Base-by-base conservation (phyloP, 2,113 vertebrate species). In the Callopanchax toddi region DNA sequence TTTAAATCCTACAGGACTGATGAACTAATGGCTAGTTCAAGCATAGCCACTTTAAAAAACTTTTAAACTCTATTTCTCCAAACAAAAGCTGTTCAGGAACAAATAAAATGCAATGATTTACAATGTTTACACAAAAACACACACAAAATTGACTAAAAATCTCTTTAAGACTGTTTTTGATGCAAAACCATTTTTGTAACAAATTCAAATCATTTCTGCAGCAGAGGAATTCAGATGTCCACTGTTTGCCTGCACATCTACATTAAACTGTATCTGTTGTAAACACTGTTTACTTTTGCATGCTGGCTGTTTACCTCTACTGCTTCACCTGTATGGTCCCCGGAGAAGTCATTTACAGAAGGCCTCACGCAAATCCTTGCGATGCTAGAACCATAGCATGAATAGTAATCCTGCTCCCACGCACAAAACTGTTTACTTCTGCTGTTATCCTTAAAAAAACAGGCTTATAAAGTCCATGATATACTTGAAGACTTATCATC, bases 31-130 rank as follows among this genome's bases (percentile, higher is more conserved):
- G 29, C 29, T 32, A 32, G 29, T 32, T 32, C 29, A 32, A 32
- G 3, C 29, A 32, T 1, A 32, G 29, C 5, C 29, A 6, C 29
- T 32, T 32, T 87, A 77, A 1, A 50, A 54, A 13, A 56, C 50
- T 82, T 49, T 83, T 22, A 29, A 60, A 60, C 53, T 42, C n/a
- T n/a, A n/a, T n/a, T n/a, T n/a, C n/a, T n/a, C 20, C 66, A 8
- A 39, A 16, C 25, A 8, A 16, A 6, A 60, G 22, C 12, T 2
- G 25, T 25, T 25, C 39, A 45, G 34, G 60, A 5, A 57, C 34
- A 42, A 42, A 39, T 57, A 26, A 56, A 32, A n/a, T n/a, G n/a
- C n/a, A n/a, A n/a, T n/a, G n/a, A n/a, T n/a, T n/a, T n/a, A n/a
- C n/a, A n/a, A n/a, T n/a, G n/a, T n/a, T n/a, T n/a, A n/a, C n/a